A percentile compares a stretch with the other conserved stretches of the same genome.
Evolutionary conservation across 1,140 invertebrate genomes (phyloP).

Genomic region (Cephus cinctus): DNA sequence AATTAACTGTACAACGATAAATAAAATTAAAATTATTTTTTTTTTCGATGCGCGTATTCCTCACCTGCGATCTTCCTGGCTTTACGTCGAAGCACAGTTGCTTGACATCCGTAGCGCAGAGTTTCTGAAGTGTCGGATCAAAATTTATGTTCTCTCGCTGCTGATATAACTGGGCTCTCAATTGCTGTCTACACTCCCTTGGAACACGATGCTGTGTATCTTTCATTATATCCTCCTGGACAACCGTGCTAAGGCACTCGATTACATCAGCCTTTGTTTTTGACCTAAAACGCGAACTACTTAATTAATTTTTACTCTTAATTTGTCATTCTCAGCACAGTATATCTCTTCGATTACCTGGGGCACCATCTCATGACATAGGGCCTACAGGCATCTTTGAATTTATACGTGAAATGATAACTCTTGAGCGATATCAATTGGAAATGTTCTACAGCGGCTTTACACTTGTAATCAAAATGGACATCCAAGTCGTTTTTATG

Average conservation of each 20-base stretch:
- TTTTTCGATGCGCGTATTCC: constrained; percentile 24
- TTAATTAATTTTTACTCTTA: background rate
- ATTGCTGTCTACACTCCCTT: constrained; percentile 83
- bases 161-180: constrained; percentile 85
- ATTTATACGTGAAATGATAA: constrained; percentile 92
- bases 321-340: constrained; percentile 2
- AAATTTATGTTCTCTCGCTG: constrained; percentile 83
- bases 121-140: constrained; percentile 76
- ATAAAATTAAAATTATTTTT: constrained; percentile 1
- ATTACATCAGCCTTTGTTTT: constrained; percentile 88
- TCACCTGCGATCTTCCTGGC: constrained; percentile 77
- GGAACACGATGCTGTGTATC: constrained; percentile 76
- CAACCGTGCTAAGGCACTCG: constrained; percentile 85
- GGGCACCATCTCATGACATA: constrained; percentile 82
- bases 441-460: constrained; percentile 91
- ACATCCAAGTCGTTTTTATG: constrained; percentile 86
- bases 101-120: constrained; percentile 77
- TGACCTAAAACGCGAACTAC: constrained; percentile 42
- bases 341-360: constrained; percentile 51
- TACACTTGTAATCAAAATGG: constrained; percentile 78
- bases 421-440: constrained; percentile 91
- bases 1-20: background rate
- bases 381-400: constrained; percentile 89
- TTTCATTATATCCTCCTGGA: constrained; percentile 84
- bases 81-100: constrained; percentile 70